Base-by-base conservation (phyloP, 2,888 invertebrate species). In the Pediacus dermestoides region DNA sequence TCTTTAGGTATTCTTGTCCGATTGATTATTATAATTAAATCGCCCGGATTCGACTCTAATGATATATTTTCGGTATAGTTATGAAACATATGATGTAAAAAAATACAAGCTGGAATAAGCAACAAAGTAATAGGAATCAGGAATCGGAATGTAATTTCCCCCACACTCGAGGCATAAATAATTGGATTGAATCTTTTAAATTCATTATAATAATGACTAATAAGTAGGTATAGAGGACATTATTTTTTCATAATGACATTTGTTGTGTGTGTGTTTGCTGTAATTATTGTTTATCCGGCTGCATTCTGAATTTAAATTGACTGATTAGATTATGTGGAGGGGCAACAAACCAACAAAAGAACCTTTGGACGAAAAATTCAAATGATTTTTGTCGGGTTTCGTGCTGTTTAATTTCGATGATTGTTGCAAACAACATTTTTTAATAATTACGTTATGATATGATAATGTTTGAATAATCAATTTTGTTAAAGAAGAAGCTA, bases 171-270 rank as follows among this genome's bases (percentile, higher is more conserved):
- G n/a, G n/a, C n/a, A n/a, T n/a, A 34, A 39, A 52, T 58, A 56
- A 58, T 60, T 57, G 55, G 54, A 39, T 42, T 33, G 35, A 46
- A 48, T 52, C 50, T 55, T 50, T 53, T 50, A 50, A 58, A 58
- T 60, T 61, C 57, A 59, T 61, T 59, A 60, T 57, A 54, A 57
- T 59, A 60, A 57, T 55, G 48, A 52, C 48, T 56, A 58, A 58
- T 55, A 43, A 54, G 45, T 45, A 38, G 61, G 53, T 61, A 48
- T 49, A 54, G 46, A 44, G 49, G 55, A 57, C 56, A 54, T 56
- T 49, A 54, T 56, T 58, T 60, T 57, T 55, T 50, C 49, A 51
- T 58, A 58, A 60, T 60, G 56, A 57, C 57, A 56, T 57, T 58
- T 51, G 55, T 55, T 53, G 44, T 48, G 47, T n/a, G n/a, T n/a